Base-by-base conservation (phyloP, 1,140 invertebrate genomes). In the Ceratina japonica region DNA sequence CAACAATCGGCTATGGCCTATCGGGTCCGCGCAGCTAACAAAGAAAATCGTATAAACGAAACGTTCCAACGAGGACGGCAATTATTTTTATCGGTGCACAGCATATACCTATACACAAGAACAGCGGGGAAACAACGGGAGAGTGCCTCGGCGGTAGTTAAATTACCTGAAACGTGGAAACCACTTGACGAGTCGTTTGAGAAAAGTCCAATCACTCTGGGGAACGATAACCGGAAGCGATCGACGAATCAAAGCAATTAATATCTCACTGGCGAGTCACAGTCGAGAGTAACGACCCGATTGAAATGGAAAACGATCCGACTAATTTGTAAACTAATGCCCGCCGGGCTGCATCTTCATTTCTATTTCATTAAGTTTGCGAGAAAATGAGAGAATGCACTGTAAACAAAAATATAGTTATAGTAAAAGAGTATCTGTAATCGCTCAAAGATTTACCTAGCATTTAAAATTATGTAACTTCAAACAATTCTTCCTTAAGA, bases 141-240 rank as follows among this genome's bases (percentile, higher is more conserved):
- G 51, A 37, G 37, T 37, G 7, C 7, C 12, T 54, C 7, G 13
- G 7, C 3, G 16, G 10, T 75, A n/a, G 51, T 66, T 66, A 75
- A 75, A 8, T 56, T 66, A 75, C 2, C 64, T 65, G 72, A 16
- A 74, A 74, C 61, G 49, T 65, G 72, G 16, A 74, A 75, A 66
- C 52, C 73, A 66, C 62, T 75, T 18, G 16, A 44, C 51, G 16
- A 65, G 10, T 37, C 31, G 62, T 65, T 66, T 24, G 16, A 64
- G 61, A 22, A 22, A 56, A 44, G 37, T 44, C 27, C 7, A 75
- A 31, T 15, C 15, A 22, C 27, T 4, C 13, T 37, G 52, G 37
- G 37, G 37, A 7, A 37, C 37, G 37, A 37, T 37, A 37, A 37
- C 37, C 61, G 16, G 1, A 27, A 75, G 31, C 12, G 52, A 15